Evolutionary conservation across 2,797 vertebrate species (phyloP).

Genomic region (Manis pentadactyla): DNA sequence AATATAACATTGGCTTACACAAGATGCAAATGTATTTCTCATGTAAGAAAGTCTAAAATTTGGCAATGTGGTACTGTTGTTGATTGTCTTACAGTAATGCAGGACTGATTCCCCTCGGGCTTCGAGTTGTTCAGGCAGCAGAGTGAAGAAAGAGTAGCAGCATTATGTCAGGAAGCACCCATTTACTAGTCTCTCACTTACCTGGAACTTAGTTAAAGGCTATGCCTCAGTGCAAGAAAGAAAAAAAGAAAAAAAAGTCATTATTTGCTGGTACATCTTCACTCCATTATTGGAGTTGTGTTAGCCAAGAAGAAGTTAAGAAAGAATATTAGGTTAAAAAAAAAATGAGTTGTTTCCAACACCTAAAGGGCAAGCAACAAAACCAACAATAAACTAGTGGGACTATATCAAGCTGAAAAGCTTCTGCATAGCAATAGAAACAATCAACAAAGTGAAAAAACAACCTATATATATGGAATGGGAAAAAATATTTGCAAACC

Average conservation of each 20-base stretch:
- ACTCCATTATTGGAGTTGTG: not conserved
- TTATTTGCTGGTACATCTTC: not conserved
- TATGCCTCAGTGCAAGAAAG: not conserved
- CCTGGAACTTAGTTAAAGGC: not conserved
- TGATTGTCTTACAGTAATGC: not conserved
- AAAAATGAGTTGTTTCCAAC: not conserved
- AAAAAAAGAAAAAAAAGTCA: not conserved
- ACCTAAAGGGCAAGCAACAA: not conserved
- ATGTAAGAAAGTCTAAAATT: not conserved
- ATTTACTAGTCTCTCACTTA: not conserved
- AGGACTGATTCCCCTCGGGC: not conserved
- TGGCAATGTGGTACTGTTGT: not conserved
- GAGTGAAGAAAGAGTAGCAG: accelerated
- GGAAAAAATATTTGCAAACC: not conserved
- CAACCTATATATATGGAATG: not conserved
- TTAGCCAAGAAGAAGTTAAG: not conserved
- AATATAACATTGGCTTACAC: not conserved
- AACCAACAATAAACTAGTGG: not conserved
- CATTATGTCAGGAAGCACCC: accelerated
- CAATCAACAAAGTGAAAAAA: not conserved
- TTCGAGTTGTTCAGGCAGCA: not conserved
- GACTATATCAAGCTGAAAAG: not conserved
- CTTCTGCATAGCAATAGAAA: not conserved
- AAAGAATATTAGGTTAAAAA: not conserved
- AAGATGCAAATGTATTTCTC: not conserved